Percentiles rank a stretch among this genome's conserved stretches.
phyloP scores from a whole-genome alignment of 2,888 invertebrate species.

The Caenorhabditis zanzibari region DNA sequence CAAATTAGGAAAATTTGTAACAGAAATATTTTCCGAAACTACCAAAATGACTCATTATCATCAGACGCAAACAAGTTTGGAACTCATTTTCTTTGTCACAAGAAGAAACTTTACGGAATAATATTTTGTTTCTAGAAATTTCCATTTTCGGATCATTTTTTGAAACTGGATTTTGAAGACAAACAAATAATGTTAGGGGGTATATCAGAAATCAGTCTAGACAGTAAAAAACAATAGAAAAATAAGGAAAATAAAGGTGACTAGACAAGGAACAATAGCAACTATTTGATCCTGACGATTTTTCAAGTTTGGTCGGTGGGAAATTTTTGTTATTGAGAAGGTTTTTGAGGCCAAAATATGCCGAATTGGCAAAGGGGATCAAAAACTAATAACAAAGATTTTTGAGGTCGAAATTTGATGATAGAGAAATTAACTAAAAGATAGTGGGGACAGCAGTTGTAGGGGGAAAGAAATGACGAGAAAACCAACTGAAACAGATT shows the following conservation, averaged over 20 bases:
- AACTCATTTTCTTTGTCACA: not conserved
- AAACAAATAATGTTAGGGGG: not conserved
- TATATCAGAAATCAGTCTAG: conserved; percentile 4
- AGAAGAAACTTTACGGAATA: not conserved
- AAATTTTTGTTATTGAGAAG: conserved; percentile 12
- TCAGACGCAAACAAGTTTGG: not conserved
- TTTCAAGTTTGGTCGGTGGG: not conserved
- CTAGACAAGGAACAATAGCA: not conserved
- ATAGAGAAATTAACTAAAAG: too few relatives aligned
- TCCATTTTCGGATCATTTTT: conserved; percentile 1
- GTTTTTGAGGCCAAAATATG: conserved; percentile 1
- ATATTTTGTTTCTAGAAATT: conserved; percentile 8
- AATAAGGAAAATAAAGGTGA: not conserved
- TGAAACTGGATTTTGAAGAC: not conserved
- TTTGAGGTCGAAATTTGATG: too few relatives aligned
- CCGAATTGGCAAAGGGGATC: not conserved
- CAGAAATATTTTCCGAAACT: too few relatives aligned
- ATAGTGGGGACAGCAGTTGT: too few relatives aligned
- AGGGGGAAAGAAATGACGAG: too few relatives aligned
- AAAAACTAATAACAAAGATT: too few relatives aligned
- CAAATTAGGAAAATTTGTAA: too few relatives aligned
- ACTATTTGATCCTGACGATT: conserved; percentile 33
- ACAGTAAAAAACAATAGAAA: not conserved
- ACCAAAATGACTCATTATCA: not conserved
- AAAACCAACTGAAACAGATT: too few relatives aligned